phyloP scores from a whole-genome alignment of 2,797 vertebrate species.

The Protosalanx chinensis region DNA sequence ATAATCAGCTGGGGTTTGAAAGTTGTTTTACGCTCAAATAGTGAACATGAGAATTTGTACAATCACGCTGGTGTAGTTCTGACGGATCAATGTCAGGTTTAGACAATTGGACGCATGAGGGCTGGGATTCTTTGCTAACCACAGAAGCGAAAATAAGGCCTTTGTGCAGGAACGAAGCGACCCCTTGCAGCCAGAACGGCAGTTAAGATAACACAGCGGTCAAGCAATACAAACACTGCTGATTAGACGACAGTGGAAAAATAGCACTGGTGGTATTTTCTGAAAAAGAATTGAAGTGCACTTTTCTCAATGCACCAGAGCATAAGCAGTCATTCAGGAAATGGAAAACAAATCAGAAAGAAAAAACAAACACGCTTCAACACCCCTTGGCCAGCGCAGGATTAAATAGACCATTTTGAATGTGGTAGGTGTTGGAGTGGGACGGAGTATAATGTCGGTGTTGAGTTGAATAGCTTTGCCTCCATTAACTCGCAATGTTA shows the following conservation, averaged over 20 bases:
- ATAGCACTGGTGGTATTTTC: conserved; percentile 46
- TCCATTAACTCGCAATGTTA: conserved; percentile 14
- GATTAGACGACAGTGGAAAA: conserved; percentile 63
- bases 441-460: conserved; percentile 12
- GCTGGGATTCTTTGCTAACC: conserved; percentile 73
- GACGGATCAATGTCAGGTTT: conserved; percentile 56
- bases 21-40: conserved; percentile 87
- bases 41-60: conserved; percentile 84
- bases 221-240: conserved; percentile 63
- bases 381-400: conserved; percentile 18
- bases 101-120: conserved; percentile 53
- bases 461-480: neutral
- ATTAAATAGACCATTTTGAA: conserved; percentile 25
- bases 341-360: conserved; percentile 50
- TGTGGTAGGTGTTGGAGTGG: conserved; percentile 24
- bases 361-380: conserved; percentile 39
- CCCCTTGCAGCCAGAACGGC: conserved; percentile 48
- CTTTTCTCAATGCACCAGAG: conserved; percentile 61
- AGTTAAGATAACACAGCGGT: conserved; percentile 62
- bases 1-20: conserved; percentile 94
- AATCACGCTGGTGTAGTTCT: conserved; percentile 72
- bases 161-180: conserved; percentile 53
- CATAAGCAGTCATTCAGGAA: conserved; percentile 58
- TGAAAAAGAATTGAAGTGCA: conserved; percentile 61
- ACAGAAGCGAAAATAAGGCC: conserved; percentile 68